Base-by-base conservation (phyloP, 2,797 vertebrate species). In the Tamandua tetradactyla region DNA sequence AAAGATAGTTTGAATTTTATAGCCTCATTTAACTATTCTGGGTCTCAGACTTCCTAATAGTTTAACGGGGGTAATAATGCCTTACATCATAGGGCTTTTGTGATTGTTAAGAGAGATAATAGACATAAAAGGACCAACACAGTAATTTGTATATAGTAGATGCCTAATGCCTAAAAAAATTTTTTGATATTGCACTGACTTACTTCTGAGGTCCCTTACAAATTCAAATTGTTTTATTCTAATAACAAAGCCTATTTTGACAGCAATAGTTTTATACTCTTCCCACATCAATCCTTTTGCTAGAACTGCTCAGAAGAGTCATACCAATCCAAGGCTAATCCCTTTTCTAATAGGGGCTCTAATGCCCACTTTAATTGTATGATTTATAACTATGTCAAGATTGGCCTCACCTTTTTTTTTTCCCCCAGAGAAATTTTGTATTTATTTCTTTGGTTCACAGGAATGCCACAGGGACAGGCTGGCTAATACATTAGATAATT, bases 371-470 rank as follows among this genome's bases (percentile, higher is more conserved):
- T 78, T 59, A 23, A 80, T 81, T 61, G 81, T 35, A 62, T 87
- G 76, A 61, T 37, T 78, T 88, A 88, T 57, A 69, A 78, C 12
- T 52, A 88, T 25, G 9, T 71, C 68, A 80, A 87, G 71, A 88
- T 23, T 91, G 5, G 71, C 25, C 42, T 85, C 87, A 61, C 47
- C 25, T 23, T 82, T n/a, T n/a, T n/a, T n/a, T n/a, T n/a, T n/a
- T 97, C 95, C 94, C 91, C 66, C 96, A 95, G 93, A 94, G 96
- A 97, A 97, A 97, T 97, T 94, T 90, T 69, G 69, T 97, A 97
- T 97, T 97, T 97, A 97, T 97, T 94, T 89, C 95, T 96, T 94
- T 96, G 96, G 96, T 96, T 93, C 57, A 8, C 71, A 78, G 76
- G 83, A 96, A 75, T 87, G 88, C 97, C 66, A 13, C 93, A 92